Evolutionary conservation across 2,113 vertebrate species (phyloP).

Genomic region (Petroica traversi): DNA sequence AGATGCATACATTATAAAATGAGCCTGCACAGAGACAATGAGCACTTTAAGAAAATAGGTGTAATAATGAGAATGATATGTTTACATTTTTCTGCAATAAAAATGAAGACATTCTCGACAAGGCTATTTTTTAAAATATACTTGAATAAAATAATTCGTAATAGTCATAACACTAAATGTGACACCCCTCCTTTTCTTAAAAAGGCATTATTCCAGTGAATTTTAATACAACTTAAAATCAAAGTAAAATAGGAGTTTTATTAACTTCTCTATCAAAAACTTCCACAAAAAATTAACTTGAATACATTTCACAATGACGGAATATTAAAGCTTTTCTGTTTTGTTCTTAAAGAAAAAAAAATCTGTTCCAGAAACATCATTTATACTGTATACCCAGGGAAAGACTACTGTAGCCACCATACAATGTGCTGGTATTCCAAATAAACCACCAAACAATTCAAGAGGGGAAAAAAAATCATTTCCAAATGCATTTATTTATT

Average conservation of each 20-base stretch:
- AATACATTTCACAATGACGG: not conserved
- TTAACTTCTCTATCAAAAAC: not conserved
- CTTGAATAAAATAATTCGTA: not conserved
- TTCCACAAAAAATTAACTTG: not conserved
- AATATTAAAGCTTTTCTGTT: not conserved
- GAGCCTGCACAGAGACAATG: not conserved
- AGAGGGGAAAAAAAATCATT: not conserved
- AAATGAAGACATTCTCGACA: not conserved
- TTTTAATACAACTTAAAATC: not conserved
- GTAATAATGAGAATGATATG: not conserved
- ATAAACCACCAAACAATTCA: not conserved
- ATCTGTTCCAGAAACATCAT: not conserved
- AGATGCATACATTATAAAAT: slow-evolving; percentile 26
- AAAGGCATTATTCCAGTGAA: not conserved
- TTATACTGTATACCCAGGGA: not conserved
- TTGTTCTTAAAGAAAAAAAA: not conserved
- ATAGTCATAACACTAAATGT: not conserved
- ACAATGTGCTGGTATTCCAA: not conserved
- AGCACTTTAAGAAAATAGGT: slow-evolving; percentile 3
- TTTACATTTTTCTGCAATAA: not conserved
- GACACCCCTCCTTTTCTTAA: not conserved
- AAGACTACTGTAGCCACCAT: not conserved
- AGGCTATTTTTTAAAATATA: not conserved
- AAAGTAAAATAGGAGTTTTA: not conserved
- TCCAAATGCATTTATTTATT: not conserved